Conservation (phyloP, 2,888 invertebrate species). For the Caenorhabditis doughertyi region DNA sequence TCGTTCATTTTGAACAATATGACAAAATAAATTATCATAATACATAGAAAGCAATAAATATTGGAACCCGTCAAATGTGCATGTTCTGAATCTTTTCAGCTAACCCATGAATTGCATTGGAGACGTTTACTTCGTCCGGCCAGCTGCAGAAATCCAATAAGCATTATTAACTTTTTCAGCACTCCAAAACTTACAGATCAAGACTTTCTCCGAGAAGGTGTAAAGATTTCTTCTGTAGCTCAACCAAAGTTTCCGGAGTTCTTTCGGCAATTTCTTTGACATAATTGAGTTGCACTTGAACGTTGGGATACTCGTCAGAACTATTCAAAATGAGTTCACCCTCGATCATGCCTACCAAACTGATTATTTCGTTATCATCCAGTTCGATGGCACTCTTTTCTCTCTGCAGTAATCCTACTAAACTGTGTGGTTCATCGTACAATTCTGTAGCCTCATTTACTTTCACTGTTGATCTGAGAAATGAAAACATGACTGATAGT, state of each 20-base stretch:
- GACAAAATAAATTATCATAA: constrained; percentile 3
- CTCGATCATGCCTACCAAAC: constrained; percentile 5
- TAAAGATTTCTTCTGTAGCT: constrained; percentile 24
- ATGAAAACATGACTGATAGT: background rate
- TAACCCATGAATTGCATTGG: constrained; percentile 50
- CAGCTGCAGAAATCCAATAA: constrained; percentile 30
- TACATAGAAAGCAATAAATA: constrained; percentile 13
- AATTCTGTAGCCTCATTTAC: background rate
- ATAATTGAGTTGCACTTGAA: constrained; percentile 42
- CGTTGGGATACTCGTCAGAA: constrained; percentile 53
- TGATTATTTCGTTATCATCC: constrained; percentile 22
- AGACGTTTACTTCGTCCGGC: constrained; percentile 48
- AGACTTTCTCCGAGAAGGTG: constrained; percentile 24
- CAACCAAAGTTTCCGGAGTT: constrained; percentile 8
- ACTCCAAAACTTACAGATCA: constrained; percentile 55
- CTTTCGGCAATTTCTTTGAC: constrained; percentile 39
- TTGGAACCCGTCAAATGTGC: constrained; percentile 11
- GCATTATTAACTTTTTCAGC: background rate
- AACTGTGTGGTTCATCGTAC: background rate
- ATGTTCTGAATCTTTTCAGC: constrained; percentile 25
- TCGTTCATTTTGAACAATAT: background rate
- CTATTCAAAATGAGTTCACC: constrained; percentile 46
- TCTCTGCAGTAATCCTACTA: constrained; percentile 12
- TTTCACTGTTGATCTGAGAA: constrained; percentile 12
- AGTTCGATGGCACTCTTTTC: constrained; percentile 11